Percentiles rank a stretch among this genome's conserved stretches.
Conservation (phyloP, 2,797 vertebrate species). For the Cygnus olor region DNA sequence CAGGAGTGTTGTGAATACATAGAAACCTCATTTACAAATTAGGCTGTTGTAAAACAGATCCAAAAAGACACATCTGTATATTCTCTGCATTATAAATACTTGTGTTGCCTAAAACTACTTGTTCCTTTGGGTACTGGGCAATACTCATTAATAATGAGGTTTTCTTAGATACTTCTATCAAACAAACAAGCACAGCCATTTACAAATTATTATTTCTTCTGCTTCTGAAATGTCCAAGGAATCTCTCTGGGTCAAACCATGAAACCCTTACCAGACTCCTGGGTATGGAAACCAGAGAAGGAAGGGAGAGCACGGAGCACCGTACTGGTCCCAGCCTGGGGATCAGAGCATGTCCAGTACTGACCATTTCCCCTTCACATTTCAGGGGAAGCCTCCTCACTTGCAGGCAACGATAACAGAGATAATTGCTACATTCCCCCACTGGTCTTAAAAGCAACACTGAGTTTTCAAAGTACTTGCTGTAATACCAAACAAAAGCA, state of each 20-base stretch:
- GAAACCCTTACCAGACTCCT: background rate
- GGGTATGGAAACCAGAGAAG: background rate
- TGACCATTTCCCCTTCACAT: background rate
- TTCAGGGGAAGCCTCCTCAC: background rate
- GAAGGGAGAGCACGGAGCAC: background rate
- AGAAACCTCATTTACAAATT: conserved; percentile 56
- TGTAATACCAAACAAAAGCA: background rate
- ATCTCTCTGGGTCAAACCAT: background rate
- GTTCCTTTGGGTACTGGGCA: background rate
- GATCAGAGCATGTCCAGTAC: background rate
- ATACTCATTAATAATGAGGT: background rate
- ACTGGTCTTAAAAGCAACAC: background rate
- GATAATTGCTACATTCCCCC: background rate
- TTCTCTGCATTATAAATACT: background rate
- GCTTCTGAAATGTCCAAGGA: background rate
- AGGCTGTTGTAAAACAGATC: conserved; percentile 33
- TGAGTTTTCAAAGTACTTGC: background rate
- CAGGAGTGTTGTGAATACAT: conserved; percentile 14
- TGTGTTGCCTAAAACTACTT: background rate
- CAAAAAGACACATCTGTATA: conserved; percentile 4
- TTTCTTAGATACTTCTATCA: background rate
- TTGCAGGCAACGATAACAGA: background rate
- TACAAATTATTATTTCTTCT: background rate
- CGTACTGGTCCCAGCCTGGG: background rate
- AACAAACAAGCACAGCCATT: background rate